phyloP scores from a whole-genome alignment of 2,113 vertebrate species.

The Leptocoma aspasia region DNA sequence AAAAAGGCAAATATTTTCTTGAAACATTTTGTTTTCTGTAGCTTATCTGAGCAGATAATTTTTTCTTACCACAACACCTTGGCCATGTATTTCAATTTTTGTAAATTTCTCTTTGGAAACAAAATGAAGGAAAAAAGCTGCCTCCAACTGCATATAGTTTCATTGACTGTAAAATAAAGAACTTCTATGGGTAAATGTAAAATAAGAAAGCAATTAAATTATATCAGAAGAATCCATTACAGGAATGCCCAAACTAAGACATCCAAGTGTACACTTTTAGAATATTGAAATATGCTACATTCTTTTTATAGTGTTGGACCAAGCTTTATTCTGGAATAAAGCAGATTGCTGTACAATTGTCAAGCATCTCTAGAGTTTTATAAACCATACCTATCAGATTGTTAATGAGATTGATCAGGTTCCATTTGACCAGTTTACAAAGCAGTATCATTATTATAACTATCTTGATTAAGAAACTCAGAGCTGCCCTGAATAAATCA shows the following conservation, averaged over 20 bases:
- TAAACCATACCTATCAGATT: neutral
- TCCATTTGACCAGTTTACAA: neutral
- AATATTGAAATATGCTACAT: neutral
- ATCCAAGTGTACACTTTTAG: neutral
- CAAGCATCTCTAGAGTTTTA: neutral
- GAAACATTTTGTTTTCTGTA: neutral
- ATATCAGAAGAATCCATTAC: neutral
- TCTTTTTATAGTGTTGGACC: neutral
- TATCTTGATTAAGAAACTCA: neutral
- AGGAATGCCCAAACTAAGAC: neutral
- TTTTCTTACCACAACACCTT: neutral
- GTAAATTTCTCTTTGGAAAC: neutral
- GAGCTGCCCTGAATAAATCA: neutral
- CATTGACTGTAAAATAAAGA: neutral
- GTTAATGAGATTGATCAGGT: neutral
- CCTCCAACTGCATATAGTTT: neutral
- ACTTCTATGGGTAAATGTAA: neutral
- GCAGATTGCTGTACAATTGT: neutral
- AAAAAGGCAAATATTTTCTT: neutral
- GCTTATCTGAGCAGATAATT: neutral
- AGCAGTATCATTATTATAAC: neutral
- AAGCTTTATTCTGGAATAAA: neutral
- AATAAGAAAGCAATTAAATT: neutral
- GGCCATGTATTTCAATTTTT: neutral
- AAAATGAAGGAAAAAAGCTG: neutral